Percentiles rank a stretch among this genome's conserved stretches.
Conservation (phyloP, 2,113 vertebrate genomes). For the Elanus axillaris region DNA sequence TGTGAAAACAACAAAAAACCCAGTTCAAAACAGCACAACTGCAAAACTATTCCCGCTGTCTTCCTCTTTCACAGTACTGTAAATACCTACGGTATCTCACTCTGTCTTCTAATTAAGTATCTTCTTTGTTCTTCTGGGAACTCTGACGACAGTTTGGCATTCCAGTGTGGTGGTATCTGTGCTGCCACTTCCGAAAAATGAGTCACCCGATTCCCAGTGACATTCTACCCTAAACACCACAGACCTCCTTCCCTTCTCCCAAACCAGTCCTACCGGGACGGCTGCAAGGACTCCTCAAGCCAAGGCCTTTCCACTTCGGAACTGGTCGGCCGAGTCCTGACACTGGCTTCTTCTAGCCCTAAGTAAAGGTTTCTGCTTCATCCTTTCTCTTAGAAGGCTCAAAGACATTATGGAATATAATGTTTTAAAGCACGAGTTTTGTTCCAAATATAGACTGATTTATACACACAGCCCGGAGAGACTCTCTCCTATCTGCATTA, state of each 20-base stretch:
- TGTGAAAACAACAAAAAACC: background rate
- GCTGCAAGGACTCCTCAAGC: background rate
- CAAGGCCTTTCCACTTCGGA: background rate
- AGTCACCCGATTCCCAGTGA: background rate
- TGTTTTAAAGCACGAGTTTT: background rate
- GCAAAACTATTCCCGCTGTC: background rate
- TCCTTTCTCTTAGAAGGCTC: background rate
- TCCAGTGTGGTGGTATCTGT: background rate
- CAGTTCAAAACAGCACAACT: background rate
- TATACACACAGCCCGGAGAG: background rate
- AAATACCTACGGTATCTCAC: background rate
- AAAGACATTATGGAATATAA: background rate
- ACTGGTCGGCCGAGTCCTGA: background rate
- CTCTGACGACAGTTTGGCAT: background rate
- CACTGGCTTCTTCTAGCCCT: background rate
- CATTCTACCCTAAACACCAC: background rate
- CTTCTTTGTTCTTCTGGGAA: background rate
- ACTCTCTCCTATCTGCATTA: no score
- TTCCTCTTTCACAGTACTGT: background rate
- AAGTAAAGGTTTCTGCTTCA: background rate
- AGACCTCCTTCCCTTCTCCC: background rate
- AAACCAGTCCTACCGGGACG: background rate
- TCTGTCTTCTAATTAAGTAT: background rate
- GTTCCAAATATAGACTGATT: fast-evolving
- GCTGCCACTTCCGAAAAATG: background rate